phyloP scores from a whole-genome alignment of 2,113 vertebrate genomes.

The Apteryx mantelli region DNA sequence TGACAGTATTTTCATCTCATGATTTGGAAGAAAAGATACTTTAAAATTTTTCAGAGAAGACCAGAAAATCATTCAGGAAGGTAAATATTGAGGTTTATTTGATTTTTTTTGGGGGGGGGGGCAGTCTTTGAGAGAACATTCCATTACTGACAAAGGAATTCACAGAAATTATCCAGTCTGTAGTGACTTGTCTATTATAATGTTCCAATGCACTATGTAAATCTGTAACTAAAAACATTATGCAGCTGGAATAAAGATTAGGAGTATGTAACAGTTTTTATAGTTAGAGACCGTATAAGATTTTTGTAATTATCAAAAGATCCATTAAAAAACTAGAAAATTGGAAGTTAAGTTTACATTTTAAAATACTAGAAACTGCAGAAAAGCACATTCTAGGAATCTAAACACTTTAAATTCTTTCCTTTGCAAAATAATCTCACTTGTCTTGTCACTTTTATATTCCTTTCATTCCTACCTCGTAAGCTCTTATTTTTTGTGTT shows the following conservation, averaged over 20 bases:
- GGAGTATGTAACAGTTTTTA: background rate
- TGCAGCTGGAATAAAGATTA: background rate
- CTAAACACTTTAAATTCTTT: background rate
- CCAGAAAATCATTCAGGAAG: background rate
- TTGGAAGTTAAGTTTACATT: background rate
- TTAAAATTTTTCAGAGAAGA: background rate
- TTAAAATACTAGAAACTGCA: background rate
- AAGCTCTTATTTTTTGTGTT: background rate
- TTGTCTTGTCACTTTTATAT: background rate
- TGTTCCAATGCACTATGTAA: background rate
- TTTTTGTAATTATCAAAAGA: background rate
- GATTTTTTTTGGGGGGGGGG: background rate
- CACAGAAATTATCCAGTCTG: background rate
- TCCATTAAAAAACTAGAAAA: background rate
- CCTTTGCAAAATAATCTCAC: background rate
- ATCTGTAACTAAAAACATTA: background rate
- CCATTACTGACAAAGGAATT: background rate
- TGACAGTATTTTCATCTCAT: background rate
- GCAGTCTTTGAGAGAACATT: background rate
- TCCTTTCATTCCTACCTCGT: background rate
- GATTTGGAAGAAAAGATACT: background rate
- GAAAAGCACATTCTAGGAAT: background rate
- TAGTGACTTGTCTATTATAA: background rate
- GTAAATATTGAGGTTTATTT: conserved; percentile 12
- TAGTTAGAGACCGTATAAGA: background rate